phyloP scores from a whole-genome alignment of 2,888 invertebrate genomes.

The Polymixis lichenea region DNA sequence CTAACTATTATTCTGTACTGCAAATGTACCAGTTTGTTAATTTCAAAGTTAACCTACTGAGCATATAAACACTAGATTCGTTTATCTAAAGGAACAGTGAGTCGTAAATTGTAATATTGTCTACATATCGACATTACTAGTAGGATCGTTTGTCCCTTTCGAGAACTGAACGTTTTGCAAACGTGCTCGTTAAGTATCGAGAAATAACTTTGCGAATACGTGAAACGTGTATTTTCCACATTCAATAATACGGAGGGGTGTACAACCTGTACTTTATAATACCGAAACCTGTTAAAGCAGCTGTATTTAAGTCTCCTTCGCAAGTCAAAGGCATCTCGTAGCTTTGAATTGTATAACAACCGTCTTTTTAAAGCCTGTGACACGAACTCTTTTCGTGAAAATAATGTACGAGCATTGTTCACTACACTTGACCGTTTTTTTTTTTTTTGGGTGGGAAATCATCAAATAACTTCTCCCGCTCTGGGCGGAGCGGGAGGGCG shows the following conservation, averaged over 20 bases:
- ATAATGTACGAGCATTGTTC: too few relatives aligned
- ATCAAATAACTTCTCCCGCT: too few relatives aligned
- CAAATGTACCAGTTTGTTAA: not conserved
- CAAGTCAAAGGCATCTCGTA: too few relatives aligned
- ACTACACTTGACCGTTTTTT: too few relatives aligned
- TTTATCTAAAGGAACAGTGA: slow-evolving; percentile 29
- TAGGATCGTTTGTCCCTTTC: slow-evolving; percentile 23
- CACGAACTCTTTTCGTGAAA: too few relatives aligned
- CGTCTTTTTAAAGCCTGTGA: too few relatives aligned
- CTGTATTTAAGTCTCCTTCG: too few relatives aligned
- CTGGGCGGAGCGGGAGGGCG: too few relatives aligned
- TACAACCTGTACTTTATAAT: not conserved
- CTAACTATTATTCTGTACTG: not conserved
- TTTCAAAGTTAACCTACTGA: not conserved
- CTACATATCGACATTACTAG: slow-evolving; percentile 23
- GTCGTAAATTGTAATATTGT: slow-evolving; percentile 47
- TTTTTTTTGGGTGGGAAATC: too few relatives aligned
- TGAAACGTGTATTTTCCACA: not conserved
- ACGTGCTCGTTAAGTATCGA: slow-evolving; percentile 14
- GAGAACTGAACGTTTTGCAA: slow-evolving; percentile 25
- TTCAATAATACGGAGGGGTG: not conserved
- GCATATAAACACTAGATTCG: not conserved
- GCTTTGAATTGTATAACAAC: too few relatives aligned
- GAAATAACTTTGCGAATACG: not conserved
- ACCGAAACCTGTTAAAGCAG: too few relatives aligned